Conservation (phyloP, 2,888 invertebrate species). For the Daptonema setosum region DNA sequence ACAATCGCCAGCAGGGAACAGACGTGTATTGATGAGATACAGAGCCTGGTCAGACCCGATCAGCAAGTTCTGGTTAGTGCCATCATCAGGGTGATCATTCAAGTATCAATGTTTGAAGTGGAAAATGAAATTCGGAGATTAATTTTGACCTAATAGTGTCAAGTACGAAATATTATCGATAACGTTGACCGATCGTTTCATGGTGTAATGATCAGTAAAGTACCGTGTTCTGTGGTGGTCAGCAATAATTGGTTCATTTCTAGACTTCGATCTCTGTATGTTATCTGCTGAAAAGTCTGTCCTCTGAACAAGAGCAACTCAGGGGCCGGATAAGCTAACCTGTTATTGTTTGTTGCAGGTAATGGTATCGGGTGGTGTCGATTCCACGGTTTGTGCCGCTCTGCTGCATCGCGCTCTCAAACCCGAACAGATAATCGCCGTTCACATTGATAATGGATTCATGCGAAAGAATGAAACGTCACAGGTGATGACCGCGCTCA, state of each 20-base stretch:
- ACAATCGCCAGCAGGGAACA: constrained; percentile 67
- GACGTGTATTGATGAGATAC: constrained; percentile 74
- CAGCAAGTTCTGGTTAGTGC: constrained; percentile 68
- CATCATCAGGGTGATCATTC: neutral
- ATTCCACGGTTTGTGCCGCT: constrained; percentile 97
- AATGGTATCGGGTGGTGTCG: constrained; percentile 70
- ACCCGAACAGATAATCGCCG: constrained; percentile 54
- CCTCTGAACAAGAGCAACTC: too few relatives aligned
- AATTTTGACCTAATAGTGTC: too few relatives aligned
- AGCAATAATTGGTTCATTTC: too few relatives aligned
- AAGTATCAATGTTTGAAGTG: neutral
- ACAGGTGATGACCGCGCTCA: constrained; percentile 39
- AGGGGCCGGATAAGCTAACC: too few relatives aligned
- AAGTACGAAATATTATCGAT: too few relatives aligned
- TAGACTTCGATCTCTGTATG: too few relatives aligned
- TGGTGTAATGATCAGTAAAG: too few relatives aligned
- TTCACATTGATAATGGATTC: constrained; percentile 96
- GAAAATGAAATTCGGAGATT: too few relatives aligned
- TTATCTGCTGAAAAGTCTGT: too few relatives aligned
- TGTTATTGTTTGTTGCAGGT: constrained; percentile 11
- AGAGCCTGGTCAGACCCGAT: constrained; percentile 54
- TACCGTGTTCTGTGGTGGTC: too few relatives aligned
- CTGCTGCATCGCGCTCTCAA: constrained; percentile 67
- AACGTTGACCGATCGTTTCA: too few relatives aligned
- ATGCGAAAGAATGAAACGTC: constrained; percentile 87